Conservation (phyloP, 2,113 vertebrate species). For the Phylloscopus whistleri region DNA sequence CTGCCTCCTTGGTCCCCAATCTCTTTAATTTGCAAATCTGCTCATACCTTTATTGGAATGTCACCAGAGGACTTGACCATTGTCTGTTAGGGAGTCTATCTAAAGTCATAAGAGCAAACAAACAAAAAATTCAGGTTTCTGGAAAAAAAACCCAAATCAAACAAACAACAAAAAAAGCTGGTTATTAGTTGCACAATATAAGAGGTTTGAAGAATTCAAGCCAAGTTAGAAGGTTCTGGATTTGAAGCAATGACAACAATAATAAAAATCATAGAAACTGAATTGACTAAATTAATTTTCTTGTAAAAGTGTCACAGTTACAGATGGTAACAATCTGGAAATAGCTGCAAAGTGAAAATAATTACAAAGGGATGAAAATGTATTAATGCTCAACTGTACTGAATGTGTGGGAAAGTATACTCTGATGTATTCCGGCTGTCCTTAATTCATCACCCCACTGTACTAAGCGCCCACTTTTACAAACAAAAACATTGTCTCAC, state of each 20-base stretch:
- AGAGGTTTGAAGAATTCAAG: conserved; percentile 47
- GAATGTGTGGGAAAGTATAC: conserved; percentile 56
- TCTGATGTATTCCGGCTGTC: conserved; percentile 62
- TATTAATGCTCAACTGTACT: conserved; percentile 55
- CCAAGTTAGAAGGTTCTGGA: conserved; percentile 69
- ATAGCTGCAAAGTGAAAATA: conserved; percentile 70
- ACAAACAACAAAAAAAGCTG: neutral
- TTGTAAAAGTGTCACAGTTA: conserved; percentile 68
- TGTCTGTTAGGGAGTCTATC: conserved; percentile 8
- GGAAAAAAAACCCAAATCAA: neutral
- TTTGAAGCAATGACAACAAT: conserved; percentile 64
- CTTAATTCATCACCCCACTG: conserved; percentile 65
- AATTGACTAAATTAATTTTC: conserved; percentile 58
- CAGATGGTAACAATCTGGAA: conserved; percentile 75
- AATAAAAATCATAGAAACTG: conserved; percentile 62
- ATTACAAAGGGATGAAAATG: conserved; percentile 66
- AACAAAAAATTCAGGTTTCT: conserved; percentile 11
- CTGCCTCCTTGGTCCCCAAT: conserved; percentile 7
- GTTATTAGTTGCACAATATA: conserved; percentile 59
- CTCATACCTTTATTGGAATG: conserved; percentile 37
- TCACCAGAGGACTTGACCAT: conserved; percentile 54
- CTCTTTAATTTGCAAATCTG: conserved; percentile 60
- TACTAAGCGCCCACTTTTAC: conserved; percentile 50
- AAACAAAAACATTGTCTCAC: conserved; percentile 56
- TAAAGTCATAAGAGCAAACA: conserved; percentile 42